Conservation (phyloP, 2,888 invertebrate species). For the Craniophora ligustri region DNA sequence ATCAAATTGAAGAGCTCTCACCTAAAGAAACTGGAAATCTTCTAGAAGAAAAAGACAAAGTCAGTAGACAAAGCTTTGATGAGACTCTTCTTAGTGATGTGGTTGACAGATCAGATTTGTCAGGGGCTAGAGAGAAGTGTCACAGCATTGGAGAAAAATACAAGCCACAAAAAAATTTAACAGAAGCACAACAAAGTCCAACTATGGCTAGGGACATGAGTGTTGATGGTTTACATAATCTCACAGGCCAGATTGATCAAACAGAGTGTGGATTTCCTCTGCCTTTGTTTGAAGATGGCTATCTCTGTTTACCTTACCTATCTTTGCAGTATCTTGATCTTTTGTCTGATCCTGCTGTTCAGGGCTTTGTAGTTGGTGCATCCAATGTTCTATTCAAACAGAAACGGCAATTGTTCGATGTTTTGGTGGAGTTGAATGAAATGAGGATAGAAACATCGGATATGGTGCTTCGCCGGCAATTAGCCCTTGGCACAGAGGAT, state of each 20-base stretch:
- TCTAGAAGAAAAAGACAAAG: conserved; percentile 81
- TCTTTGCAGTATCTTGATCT: conserved; percentile 98
- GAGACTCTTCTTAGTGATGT: conserved; percentile 76
- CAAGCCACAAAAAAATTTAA: conserved; percentile 74
- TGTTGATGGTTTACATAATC: conserved; percentile 88
- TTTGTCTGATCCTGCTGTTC: conserved; percentile 95
- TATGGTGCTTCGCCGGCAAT: conserved; percentile 92
- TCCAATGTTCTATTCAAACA: conserved; percentile 99
- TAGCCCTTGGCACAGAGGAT: conserved; percentile 98
- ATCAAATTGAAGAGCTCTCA: conserved; percentile 74
- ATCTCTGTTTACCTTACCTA: conserved; percentile 98
- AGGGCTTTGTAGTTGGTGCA: conserved; percentile 97
- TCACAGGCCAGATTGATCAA: conserved; percentile 91
- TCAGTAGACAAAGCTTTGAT: conserved; percentile 83
- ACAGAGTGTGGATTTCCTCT: conserved; percentile 96
- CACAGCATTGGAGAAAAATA: conserved; percentile 86
- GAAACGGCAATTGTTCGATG: conserved; percentile 97
- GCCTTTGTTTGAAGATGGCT: conserved; percentile 95
- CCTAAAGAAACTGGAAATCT: conserved; percentile 81
- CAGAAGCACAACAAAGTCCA: conserved; percentile 83
- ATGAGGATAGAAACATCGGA: conserved; percentile 95
- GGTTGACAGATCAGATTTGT: conserved; percentile 76
- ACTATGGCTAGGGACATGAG: conserved; percentile 92
- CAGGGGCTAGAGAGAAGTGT: conserved; percentile 79
- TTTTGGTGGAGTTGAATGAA: conserved; percentile 96